Evolutionary conservation across 2,888 invertebrate species (phyloP).

Genomic region (Sphinx pinastri): DNA sequence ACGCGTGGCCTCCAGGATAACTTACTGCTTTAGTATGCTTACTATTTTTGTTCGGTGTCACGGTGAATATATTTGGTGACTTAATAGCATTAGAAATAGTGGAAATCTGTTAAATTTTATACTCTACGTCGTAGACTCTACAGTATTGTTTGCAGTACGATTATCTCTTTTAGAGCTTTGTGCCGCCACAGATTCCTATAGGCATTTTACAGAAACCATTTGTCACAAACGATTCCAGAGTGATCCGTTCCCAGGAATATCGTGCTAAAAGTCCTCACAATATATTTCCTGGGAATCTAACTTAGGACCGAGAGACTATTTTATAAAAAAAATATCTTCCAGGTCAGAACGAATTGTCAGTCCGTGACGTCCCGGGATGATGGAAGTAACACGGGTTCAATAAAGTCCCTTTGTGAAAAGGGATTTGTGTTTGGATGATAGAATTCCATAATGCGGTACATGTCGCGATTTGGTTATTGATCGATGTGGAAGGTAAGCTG

Average conservation of each 20-base stretch:
- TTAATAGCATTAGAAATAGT: neutral
- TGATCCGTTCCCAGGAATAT: no score
- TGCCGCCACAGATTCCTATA: no score
- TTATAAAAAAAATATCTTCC: neutral
- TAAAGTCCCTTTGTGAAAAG: conserved; percentile 17
- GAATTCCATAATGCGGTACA: conserved; percentile 4
- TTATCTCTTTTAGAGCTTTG: no score
- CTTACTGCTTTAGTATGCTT: neutral
- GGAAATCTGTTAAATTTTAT: no score
- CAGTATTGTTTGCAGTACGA: no score
- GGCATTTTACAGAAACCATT: no score
- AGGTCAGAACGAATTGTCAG: conserved; percentile 8
- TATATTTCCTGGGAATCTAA: neutral
- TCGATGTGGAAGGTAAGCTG: neutral
- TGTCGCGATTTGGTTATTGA: neutral
- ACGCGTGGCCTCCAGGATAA: neutral
- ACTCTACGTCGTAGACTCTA: no score
- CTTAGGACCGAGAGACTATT: neutral
- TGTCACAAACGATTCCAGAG: no score
- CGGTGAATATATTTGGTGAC: neutral
- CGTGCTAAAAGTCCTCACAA: no score
- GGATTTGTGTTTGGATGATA: neutral
- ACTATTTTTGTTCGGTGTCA: neutral
- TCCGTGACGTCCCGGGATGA: neutral
- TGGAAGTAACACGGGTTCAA: conserved; percentile 4